Percentiles rank a stretch among this genome's conserved stretches.
These are phyloP conservation scores for Euleptes europaea DNA, from an alignment of 2,113 vertebrate genomes.

Conservation along the genomic window DNA sequence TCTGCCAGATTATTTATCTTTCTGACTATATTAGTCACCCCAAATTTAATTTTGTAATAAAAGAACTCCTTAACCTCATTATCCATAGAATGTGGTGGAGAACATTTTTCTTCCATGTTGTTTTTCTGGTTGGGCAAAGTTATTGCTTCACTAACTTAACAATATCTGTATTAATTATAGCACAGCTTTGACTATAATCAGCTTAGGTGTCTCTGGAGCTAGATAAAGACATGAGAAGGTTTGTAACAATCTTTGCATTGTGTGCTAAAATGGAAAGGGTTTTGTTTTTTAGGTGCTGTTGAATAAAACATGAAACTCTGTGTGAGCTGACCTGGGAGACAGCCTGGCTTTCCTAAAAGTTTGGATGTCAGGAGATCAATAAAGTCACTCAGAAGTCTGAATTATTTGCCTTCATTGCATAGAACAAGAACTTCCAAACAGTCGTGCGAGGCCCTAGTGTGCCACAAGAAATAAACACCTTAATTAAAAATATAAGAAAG, in stretches of 20 bases:
- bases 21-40: conserved; percentile 60
- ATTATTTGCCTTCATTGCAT: too few species aligned
- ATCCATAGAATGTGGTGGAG: conserved; percentile 32
- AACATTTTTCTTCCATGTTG: conserved; percentile 56
- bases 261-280: not conserved
- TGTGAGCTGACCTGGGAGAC: too few species aligned
- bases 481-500: too few species aligned
- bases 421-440: too few species aligned
- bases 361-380: too few species aligned
- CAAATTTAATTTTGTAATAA: conserved; percentile 60
- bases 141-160: conserved; percentile 38
- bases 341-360: too few species aligned
- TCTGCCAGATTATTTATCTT: conserved; percentile 59
- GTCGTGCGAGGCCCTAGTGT: too few species aligned
- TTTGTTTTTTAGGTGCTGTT: conserved; percentile 18
- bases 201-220: conserved; percentile 27
- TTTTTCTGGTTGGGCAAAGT: conserved; percentile 32
- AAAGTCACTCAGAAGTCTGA: too few species aligned
- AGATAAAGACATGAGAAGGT: conserved; percentile 5
- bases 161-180: conserved; percentile 49
- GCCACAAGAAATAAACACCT: too few species aligned
- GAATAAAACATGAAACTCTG: not conserved
- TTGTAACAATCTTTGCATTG: not conserved
- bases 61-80: conserved; percentile 52
- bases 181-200: conserved; percentile 20